These are phyloP conservation scores for Selene dorsalis DNA, from an alignment of 2,797 vertebrate species.

Conservation along the genomic window DNA sequence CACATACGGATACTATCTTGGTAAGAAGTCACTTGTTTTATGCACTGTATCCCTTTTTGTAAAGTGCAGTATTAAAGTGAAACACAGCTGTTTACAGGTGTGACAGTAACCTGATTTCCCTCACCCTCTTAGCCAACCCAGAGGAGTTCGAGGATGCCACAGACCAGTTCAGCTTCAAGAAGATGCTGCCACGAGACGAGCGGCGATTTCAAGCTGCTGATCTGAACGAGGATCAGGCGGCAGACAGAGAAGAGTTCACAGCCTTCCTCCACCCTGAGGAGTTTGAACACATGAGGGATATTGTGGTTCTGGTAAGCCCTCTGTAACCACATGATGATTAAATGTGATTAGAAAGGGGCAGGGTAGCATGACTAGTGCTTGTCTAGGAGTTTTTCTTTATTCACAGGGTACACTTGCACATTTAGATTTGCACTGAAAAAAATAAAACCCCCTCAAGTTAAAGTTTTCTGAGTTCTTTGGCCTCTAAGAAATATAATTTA, in stretches of 20 bases:
- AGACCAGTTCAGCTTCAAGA: conserved; percentile 96
- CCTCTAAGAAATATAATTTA: conserved; percentile 21
- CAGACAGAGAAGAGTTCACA: conserved; percentile 95
- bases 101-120: conserved; percentile 15
- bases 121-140: conserved; percentile 87
- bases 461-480: background rate
- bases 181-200: conserved; percentile 98
- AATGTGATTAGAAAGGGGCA: conserved; percentile 13
- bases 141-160: conserved; percentile 92
- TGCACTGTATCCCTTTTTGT: background rate
- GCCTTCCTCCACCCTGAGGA: conserved; percentile 97
- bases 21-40: conserved; percentile 77
- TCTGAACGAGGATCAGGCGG: conserved; percentile 86
- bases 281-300: conserved; percentile 98
- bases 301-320: conserved; percentile 92
- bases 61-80: background rate
- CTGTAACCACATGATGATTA: conserved; percentile 13
- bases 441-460: background rate
- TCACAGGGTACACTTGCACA: background rate
- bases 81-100: background rate
- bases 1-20: conserved; percentile 96
- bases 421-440: conserved; percentile 3
- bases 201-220: conserved; percentile 93
- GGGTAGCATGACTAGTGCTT: background rate
- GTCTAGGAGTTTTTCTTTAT: background rate